Evolutionary conservation across 2,888 invertebrate genomes (phyloP).

Genomic region (Leptopilina syphax): DNA sequence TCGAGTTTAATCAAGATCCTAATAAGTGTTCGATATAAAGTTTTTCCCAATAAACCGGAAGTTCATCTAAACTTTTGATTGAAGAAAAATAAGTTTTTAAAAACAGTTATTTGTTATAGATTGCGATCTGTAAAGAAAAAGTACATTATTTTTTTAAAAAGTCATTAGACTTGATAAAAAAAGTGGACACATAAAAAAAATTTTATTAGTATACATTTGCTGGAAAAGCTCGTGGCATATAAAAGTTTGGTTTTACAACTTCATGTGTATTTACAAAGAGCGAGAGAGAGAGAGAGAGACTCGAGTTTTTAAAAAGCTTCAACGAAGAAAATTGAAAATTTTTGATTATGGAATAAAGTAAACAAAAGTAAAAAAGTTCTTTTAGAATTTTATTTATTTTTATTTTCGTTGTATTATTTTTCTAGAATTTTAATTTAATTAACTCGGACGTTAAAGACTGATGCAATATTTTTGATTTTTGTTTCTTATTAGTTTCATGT

Average conservation of each 20-base stretch:
- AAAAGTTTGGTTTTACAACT: neutral
- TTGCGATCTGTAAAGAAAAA: neutral
- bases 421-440: too few relatives aligned
- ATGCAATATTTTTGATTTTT: too few relatives aligned
- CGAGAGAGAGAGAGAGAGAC: too few relatives aligned
- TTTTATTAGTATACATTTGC: neutral
- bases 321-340: neutral
- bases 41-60: neutral
- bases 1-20: slow-evolving; percentile 21
- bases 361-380: too few relatives aligned
- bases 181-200: neutral
- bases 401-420: too few relatives aligned
- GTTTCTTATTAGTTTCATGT: too few relatives aligned
- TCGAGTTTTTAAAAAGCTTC: too few relatives aligned
- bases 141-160: neutral
- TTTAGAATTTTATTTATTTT: too few relatives aligned
- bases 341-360: too few relatives aligned
- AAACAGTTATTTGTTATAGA: neutral
- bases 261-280: neutral
- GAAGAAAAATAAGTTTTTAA: neutral
- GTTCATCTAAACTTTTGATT: slow-evolving; percentile 6
- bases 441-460: too few relatives aligned
- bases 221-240: neutral
- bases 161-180: neutral
- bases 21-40: slow-evolving; percentile 29